Evolutionary conservation across 2,113 vertebrate genomes (phyloP), one percentile per base, ranked within the genome.

Genomic region (Notothenia rossii): DNA sequence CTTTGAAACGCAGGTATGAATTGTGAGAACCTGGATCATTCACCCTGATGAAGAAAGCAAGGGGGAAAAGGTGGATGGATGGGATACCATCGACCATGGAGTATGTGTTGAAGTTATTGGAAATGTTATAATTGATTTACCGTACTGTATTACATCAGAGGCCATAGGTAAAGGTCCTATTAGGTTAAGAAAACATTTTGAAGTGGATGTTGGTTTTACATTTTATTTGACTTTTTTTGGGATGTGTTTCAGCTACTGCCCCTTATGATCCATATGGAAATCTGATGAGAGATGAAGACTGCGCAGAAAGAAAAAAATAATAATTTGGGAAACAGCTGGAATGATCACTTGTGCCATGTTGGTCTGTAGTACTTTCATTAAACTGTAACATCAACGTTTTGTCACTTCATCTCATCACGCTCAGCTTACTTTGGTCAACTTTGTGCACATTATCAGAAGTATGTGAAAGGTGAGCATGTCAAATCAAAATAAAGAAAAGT

Each of bases 301-400:
- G 64, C 1, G 49, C 17, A n/a, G 65, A 67, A 36, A 33, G 15
- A 2, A 17, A 17, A 3, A 1, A 17, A 45, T 2, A 5, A 40
- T 7, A 10, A 29, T 49, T 29, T 18, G 3, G 7, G 5, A 49
- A 25, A 49, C 22, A 65, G 9, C 46, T 65, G 46, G 13, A 65
- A 65, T 49, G 20, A 65, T 29, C 8, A 0, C 49, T 5, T 2
- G 0, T 84, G 77, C 75, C 0, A 0, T 1, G 1, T 0, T 29
- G 29, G 29, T 29, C 29, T 29, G 29, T 29, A 29, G 29, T 29
- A 29, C 29, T 29, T 29, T 29, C 29, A 29, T 29, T 29, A 29
- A 29, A 29, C 29, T 29, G 29, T 29, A 29, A 29, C 29, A 29
- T 29, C 29, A 29, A 29, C 4, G 29, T 29, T 4, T 29, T 29